phyloP scores from a whole-genome alignment of 2,797 vertebrate species.

The Varecia variegata region DNA sequence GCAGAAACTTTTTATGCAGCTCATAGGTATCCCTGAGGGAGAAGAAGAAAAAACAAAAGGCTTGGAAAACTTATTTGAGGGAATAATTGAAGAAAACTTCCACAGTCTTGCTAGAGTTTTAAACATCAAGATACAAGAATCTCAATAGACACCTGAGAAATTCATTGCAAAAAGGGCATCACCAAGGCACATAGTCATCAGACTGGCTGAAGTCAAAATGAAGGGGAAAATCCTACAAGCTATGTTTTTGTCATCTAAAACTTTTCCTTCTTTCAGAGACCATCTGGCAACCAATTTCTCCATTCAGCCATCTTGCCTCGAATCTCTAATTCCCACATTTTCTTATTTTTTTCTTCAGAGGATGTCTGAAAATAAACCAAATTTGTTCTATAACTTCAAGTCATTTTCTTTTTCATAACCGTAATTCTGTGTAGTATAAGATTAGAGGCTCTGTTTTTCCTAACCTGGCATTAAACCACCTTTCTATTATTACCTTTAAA shows the following conservation, averaged over 20 bases:
- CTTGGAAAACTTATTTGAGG: too few relatives aligned
- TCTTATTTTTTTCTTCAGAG: not conserved
- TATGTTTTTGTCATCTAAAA: not conserved
- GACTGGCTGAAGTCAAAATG: too few relatives aligned
- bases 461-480: not conserved
- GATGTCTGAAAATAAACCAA: conserved; percentile 19
- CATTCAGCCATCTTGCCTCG: not conserved
- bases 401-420: conserved; percentile 9
- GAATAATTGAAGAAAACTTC: too few relatives aligned
- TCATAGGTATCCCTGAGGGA: too few relatives aligned
- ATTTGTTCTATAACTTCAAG: conserved; percentile 24
- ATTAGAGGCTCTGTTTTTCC: conserved; percentile 1
- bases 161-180: too few relatives aligned
- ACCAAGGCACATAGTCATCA: too few relatives aligned
- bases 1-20: too few relatives aligned
- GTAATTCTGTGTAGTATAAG: not conserved
- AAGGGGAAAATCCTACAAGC: too few relatives aligned
- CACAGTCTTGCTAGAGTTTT: too few relatives aligned
- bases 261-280: not conserved
- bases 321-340: not conserved
- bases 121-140: too few relatives aligned
- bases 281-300: not conserved
- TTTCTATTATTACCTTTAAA: conserved; percentile 28
- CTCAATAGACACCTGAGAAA: too few relatives aligned
- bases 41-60: too few relatives aligned